phyloP scores from a whole-genome alignment of 2,113 vertebrate species.

The Xenopus laevis region DNA sequence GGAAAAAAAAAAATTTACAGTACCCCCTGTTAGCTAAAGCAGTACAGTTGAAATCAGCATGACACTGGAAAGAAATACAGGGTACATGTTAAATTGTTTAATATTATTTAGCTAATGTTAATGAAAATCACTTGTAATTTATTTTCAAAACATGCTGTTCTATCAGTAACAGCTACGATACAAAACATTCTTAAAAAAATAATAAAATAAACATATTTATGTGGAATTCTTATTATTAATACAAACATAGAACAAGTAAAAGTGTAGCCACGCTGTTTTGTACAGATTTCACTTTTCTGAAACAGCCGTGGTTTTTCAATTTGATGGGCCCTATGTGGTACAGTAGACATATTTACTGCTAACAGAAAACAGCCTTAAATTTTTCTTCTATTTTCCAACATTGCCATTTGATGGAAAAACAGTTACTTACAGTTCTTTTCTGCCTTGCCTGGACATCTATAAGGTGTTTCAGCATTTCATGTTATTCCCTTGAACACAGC shows the following conservation, averaged over 20 bases:
- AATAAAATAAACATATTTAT: too few species aligned
- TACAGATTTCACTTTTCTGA: constrained; percentile 4
- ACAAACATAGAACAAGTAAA: constrained; percentile 1
- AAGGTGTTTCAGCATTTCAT: neutral
- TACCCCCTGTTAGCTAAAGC: too few species aligned
- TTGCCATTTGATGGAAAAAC: neutral
- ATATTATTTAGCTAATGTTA: too few species aligned
- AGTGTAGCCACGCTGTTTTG: neutral
- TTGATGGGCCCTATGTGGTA: constrained; percentile 15
- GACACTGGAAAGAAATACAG: too few species aligned
- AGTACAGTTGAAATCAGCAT: too few species aligned
- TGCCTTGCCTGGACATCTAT: neutral
- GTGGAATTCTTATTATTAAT: neutral
- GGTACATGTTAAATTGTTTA: too few species aligned
- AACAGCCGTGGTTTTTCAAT: constrained; percentile 24
- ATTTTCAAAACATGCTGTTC: neutral
- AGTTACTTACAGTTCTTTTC: neutral
- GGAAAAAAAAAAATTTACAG: too few species aligned
- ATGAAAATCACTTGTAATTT: too few species aligned
- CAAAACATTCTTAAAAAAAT: too few species aligned
- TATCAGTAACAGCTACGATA: neutral
- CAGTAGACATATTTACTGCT: neutral
- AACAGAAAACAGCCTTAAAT: neutral
- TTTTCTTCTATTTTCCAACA: neutral
- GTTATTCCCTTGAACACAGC: neutral